Base-by-base conservation (phyloP, 1,140 invertebrate species). In the Riptortus pedestris region DNA sequence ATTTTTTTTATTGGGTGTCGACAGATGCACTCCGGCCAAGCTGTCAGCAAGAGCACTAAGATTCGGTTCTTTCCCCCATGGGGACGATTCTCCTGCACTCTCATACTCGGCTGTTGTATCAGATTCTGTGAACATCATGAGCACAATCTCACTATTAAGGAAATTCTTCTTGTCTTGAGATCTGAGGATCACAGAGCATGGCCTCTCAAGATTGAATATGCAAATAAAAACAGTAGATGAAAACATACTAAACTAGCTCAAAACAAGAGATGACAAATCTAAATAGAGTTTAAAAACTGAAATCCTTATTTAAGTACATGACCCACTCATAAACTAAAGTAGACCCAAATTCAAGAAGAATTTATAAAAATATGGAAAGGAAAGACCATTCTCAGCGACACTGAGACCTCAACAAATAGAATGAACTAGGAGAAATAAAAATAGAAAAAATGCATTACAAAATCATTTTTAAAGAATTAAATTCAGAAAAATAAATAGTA, bases 91-190 rank as follows among this genome's bases (percentile, higher is more conserved):
- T 33, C 57, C 57, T 18, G 57, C 57, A 59, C 57, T 59, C 33
- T 59, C 57, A 38, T 59, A 59, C 12, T 59, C 57, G 11, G 57
- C 57, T 9, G 57, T 59, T 11, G 57, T 59, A 38, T 59, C 57
- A n/a, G 57, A 33, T n/a, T 59, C 57, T 59, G 57, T 59, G 31
- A 59, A 59, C 28, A 59, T 12, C 51, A 55, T 26, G 12, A 55
- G 24, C 18, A 47, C 22, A 20, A 22, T 47, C 45, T 47, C 45
- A 47, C 45, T 47, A 47, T 20, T 22, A 20, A 47, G 22, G 22
- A n/a, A 22, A 47, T n/a, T 20, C 45, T 20, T 9, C n/a, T 22
- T 22, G 18, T 20, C 45, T 22, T 47, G 45, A 47, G 45, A 47
- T 47, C 45, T 22, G 22, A 47, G 45, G 18, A 47, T 47, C 45